Conservation (phyloP, 2,888 invertebrate genomes). For the Furcula furcula region DNA sequence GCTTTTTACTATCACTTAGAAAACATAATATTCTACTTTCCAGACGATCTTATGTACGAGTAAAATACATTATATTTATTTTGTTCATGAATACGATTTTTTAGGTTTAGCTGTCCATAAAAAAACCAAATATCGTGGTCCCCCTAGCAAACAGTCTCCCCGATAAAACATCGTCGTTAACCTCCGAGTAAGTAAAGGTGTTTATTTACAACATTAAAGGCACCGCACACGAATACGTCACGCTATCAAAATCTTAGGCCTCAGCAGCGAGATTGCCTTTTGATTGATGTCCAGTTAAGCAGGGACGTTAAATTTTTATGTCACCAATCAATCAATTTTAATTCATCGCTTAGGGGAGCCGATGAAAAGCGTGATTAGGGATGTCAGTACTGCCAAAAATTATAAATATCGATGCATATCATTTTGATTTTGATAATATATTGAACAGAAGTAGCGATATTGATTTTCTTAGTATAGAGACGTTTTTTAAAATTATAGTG, state of each 20-base stretch:
- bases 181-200: conserved; percentile 35
- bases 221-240: conserved; percentile 40
- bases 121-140: conserved; percentile 11
- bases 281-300: conserved; percentile 63
- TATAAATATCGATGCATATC: neutral
- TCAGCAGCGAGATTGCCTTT: conserved; percentile 11
- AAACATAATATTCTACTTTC: too few relatives aligned
- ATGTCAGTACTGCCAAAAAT: too few relatives aligned
- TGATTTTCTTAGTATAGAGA: too few relatives aligned
- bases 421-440: too few relatives aligned
- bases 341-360: conserved; percentile 44
- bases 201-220: conserved; percentile 47
- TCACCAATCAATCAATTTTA: conserved; percentile 74
- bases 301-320: conserved; percentile 69
- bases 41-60: too few relatives aligned
- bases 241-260: conserved; percentile 27
- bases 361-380: conserved; percentile 23
- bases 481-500: too few relatives aligned
- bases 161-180: conserved; percentile 41
- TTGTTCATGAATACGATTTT: too few relatives aligned
- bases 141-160: conserved; percentile 24
- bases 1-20: too few relatives aligned
- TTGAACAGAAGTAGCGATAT: too few relatives aligned
- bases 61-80: too few relatives aligned
- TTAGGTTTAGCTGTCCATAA: too few relatives aligned